These are phyloP conservation scores for Asbolus verrucosus DNA, from an alignment of 1,140 invertebrate species.

Conservation along the genomic window DNA sequence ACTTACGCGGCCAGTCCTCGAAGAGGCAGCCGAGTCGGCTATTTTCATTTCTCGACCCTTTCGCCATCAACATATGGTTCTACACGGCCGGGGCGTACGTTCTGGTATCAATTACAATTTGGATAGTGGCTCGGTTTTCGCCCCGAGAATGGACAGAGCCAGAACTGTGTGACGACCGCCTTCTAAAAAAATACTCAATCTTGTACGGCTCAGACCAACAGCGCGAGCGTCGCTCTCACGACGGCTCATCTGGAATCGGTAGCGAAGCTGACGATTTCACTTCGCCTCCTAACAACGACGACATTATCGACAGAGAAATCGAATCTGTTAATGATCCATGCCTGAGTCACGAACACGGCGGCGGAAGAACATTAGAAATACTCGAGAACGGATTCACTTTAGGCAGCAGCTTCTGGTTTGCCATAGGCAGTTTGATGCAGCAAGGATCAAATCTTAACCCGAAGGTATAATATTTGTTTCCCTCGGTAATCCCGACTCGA, in stretches of 20 bases:
- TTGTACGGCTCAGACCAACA: conserved; percentile 40
- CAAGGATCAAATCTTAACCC: conserved; percentile 92
- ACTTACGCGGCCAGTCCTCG: conserved; percentile 63
- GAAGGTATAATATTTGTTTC: conserved; percentile 70
- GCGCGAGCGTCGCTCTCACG: conserved; percentile 47
- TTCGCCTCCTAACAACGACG: conserved; percentile 35
- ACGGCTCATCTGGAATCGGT: conserved; percentile 54
- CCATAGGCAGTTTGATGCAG: conserved; percentile 94
- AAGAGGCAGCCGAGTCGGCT: conserved; percentile 72
- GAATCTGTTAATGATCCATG: conserved; percentile 50
- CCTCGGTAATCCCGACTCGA: conserved; percentile 16
- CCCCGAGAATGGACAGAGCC: conserved; percentile 85
- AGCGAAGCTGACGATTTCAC: conserved; percentile 50
- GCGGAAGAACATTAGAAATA: conserved; percentile 55
- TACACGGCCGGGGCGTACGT: conserved; percentile 81
- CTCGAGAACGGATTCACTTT: conserved; percentile 83
- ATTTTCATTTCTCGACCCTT: conserved; percentile 88
- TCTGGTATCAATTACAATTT: conserved; percentile 84
- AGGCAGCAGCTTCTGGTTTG: conserved; percentile 91
- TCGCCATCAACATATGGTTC: conserved; percentile 86
- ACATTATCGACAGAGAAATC: conserved; percentile 47
- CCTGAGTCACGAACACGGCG: conserved; percentile 46
- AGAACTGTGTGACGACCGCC: conserved; percentile 69
- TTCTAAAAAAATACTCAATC: conserved; percentile 51
- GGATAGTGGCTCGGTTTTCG: conserved; percentile 82